Conservation (phyloP, 92 coral and sea anemone genomes). For the Palythoa heliodiscus region DNA sequence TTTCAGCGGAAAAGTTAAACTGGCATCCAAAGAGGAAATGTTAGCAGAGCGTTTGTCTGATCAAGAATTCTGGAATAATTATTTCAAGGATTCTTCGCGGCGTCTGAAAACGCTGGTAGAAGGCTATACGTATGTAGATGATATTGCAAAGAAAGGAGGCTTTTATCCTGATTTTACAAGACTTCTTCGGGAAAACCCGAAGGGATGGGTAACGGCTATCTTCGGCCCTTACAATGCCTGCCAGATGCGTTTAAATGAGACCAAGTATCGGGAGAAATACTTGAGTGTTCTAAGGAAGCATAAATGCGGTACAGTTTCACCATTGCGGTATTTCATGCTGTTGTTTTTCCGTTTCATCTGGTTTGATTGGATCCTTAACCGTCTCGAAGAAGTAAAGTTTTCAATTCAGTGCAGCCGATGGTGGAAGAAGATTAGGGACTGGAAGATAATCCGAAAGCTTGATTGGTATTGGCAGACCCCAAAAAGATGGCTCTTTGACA, state of each 20-base stretch:
- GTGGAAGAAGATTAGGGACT: conserved; percentile 61
- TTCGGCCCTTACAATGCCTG: conserved; percentile 60
- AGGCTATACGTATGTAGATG: conserved; percentile 69
- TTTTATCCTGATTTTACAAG: conserved; percentile 44
- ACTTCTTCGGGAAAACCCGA: conserved; percentile 62
- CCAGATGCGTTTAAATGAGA: conserved; percentile 50
- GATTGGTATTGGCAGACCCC: conserved; percentile 83
- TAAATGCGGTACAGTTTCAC: conserved; percentile 49
- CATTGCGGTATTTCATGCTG: conserved; percentile 56
- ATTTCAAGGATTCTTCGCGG: conserved; percentile 70
- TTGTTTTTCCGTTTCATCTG: conserved; percentile 69
- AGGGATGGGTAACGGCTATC: conserved; percentile 56
- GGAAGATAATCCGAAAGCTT: conserved; percentile 44
- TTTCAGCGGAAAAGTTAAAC: conserved; percentile 59
- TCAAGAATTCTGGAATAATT: conserved; percentile 70
- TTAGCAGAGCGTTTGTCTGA: conserved; percentile 58
- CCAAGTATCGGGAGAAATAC: conserved; percentile 42
- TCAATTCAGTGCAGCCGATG: conserved; percentile 63
- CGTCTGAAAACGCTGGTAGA: conserved; percentile 72
- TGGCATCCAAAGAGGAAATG: conserved; percentile 58
- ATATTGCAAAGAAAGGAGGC: conserved; percentile 52
- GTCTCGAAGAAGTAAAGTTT: conserved; percentile 61
- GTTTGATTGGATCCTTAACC: conserved; percentile 76
- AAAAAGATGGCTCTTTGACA: conserved; percentile 79
- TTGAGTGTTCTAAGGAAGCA: conserved; percentile 52